Percentiles rank a stretch among this genome's conserved stretches.
These are phyloP conservation scores for Himalopsyche japonica DNA, from an alignment of 2,888 invertebrate species.

Conservation along the genomic window DNA sequence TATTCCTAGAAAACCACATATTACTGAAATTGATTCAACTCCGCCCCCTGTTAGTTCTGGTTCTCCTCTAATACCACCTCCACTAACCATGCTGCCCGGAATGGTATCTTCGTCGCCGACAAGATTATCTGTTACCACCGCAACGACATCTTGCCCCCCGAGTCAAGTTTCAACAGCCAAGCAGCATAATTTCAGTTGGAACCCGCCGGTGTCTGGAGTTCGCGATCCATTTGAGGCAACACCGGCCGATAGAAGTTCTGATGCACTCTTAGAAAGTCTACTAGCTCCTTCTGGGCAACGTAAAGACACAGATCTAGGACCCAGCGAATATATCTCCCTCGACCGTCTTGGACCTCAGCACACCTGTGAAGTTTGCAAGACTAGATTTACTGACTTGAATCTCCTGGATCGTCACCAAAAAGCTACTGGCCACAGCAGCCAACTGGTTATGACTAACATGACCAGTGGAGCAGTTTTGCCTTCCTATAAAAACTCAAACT, in stretches of 20 bases:
- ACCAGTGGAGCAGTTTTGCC: constrained; percentile 44
- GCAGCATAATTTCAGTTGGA: constrained; percentile 58
- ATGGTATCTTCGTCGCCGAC: not conserved
- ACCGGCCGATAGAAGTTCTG: constrained; percentile 47
- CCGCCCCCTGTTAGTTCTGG: not conserved
- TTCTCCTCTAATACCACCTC: not conserved
- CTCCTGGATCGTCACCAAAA: constrained; percentile 60
- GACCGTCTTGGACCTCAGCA: constrained; percentile 65
- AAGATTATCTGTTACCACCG: not conserved
- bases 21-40: constrained; percentile 18
- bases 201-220: constrained; percentile 45
- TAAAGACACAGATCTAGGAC: constrained; percentile 52
- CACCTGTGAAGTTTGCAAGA: constrained; percentile 65
- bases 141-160: not conserved
- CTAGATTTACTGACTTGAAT: constrained; percentile 60
- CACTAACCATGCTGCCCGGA: constrained; percentile 43
- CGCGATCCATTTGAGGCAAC: constrained; percentile 7
- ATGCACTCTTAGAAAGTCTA: constrained; percentile 57
- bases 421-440: constrained; percentile 61
- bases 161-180: constrained; percentile 48
- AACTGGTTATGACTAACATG: constrained; percentile 43
- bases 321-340: constrained; percentile 67
- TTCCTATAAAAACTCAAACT: constrained; percentile 48
- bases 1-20: not conserved
- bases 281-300: constrained; percentile 46